Percentiles rank a stretch among this genome's conserved stretches.
These are phyloP conservation scores for Thymallus thymallus DNA, from an alignment of 2,113 vertebrate genomes.

Conservation along the genomic window DNA sequence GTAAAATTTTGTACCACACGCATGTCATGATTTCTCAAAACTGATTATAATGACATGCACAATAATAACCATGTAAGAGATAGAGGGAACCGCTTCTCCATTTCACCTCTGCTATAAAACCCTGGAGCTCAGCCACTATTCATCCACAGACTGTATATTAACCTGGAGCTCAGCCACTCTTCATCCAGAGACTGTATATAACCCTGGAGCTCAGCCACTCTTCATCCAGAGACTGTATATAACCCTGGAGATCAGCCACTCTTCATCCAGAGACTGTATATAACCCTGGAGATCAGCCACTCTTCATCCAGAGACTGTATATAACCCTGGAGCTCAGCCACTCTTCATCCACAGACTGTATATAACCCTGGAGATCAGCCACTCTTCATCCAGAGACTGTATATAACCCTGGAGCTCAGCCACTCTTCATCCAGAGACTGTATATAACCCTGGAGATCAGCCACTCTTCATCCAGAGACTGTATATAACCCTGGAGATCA, in stretches of 20 bases:
- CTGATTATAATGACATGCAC: conserved; percentile 35
- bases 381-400: conserved; percentile 24
- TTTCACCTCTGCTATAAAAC: conserved; percentile 61
- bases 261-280: conserved; percentile 23
- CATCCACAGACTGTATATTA: too few species aligned
- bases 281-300: too few species aligned
- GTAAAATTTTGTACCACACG: conserved; percentile 11
- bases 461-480: conserved; percentile 25
- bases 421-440: conserved; percentile 25
- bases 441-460: too few species aligned
- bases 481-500: too few species aligned
- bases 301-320: conserved; percentile 26
- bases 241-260: too few species aligned
- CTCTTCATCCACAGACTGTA: conserved; percentile 25
- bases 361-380: too few species aligned
- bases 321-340: too few species aligned
- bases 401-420: too few species aligned
- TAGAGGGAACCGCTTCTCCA: conserved; percentile 21
- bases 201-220: too few species aligned
- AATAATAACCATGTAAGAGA: conserved; percentile 15
- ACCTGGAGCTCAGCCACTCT: too few species aligned
- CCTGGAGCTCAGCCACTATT: conserved; percentile 32
- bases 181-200: conserved; percentile 25
- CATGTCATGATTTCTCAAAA: conserved; percentile 19
- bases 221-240: conserved; percentile 23